These are phyloP conservation scores for Pogonophryne albipinna DNA, from an alignment of 2,797 vertebrate species.

Conservation along the genomic window DNA sequence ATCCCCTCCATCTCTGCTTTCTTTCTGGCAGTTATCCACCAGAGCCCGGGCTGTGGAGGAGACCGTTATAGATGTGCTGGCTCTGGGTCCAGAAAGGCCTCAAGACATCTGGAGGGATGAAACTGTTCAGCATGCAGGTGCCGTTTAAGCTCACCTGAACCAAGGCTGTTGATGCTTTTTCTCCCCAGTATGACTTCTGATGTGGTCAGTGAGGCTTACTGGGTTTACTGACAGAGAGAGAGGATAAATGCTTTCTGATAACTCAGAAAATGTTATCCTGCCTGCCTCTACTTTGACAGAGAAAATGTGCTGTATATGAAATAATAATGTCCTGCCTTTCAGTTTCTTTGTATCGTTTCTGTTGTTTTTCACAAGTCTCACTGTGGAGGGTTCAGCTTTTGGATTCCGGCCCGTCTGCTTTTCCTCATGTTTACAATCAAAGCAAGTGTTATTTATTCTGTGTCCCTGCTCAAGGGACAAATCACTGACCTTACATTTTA, in stretches of 20 bases:
- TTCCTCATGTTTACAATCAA: conserved; percentile 40
- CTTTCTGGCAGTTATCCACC: conserved; percentile 73
- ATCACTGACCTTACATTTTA: conserved; percentile 31
- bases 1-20: conserved; percentile 62
- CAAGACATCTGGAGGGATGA: conserved; percentile 77
- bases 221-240: conserved; percentile 25
- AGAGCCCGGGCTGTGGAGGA: conserved; percentile 66
- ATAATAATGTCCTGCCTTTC: background rate
- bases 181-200: conserved; percentile 18
- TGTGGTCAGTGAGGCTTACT: conserved; percentile 32
- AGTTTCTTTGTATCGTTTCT: background rate
- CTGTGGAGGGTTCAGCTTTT: background rate
- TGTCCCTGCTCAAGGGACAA: conserved; percentile 23
- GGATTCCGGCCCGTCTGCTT: background rate
- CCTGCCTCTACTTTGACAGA: conserved; percentile 3
- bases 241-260: conserved; percentile 3
- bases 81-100: conserved; percentile 63
- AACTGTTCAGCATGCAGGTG: conserved; percentile 76
- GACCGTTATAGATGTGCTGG: conserved; percentile 76
- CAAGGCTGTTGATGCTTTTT: conserved; percentile 44
- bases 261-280: conserved; percentile 1
- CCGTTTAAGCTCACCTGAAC: conserved; percentile 68
- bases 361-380: too few relatives aligned
- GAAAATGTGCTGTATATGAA: background rate
- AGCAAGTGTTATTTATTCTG: conserved; percentile 38